Base-by-base conservation (phyloP, 37 sponge, comb jelly and placozoan species). In the Aplysina aerophoba region DNA sequence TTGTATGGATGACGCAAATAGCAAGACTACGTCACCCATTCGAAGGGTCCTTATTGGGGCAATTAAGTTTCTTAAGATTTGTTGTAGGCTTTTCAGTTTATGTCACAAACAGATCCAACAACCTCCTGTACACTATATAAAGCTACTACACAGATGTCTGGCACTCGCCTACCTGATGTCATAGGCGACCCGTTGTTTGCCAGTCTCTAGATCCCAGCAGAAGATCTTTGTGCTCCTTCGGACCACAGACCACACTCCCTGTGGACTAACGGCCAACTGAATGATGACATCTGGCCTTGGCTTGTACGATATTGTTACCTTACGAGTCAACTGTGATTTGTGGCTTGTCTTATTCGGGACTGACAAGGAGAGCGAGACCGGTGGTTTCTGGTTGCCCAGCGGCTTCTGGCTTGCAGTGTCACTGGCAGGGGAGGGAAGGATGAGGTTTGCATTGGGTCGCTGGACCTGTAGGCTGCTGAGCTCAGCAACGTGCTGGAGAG, bases 201-300 rank as follows among this genome's bases (percentile, higher is more conserved):
- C 92, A 44, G 82, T 87, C 27, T 79, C 41, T 35, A 83, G 71
- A 56, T 91, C 85, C 95, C 95, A 95, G 38, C 86, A 79, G 62
- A 85, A 63, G 40, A 95, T 31, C 33, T 78, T 40, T 1, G 88
- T 57, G 79, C 95, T 89, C 69, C 95, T 77, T 63, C 95, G 87
- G 22, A 83, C 83, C 39, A 95, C 90, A 17, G 88, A 83, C 95
- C 95, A 95, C 39, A 95, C 86, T 17, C 95, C 92, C 19, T 59
- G 66, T 15, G 60, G 33, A 59, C 75, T 89, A 28, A 85, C 59
- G 3, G 50, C 83, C 85, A 89, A 65, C 54, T 83, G 77, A 0
- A 83, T 87, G 67, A 95, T 87, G 15, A 93, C 86, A 3, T 89
- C 92, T 14, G 91, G 89, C 39, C 71, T 81, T 6, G 78, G 78